Percentiles rank a stretch among this genome's conserved stretches.
Conservation (phyloP, 2,888 invertebrate genomes). For the Eupithecia abbreviata region DNA sequence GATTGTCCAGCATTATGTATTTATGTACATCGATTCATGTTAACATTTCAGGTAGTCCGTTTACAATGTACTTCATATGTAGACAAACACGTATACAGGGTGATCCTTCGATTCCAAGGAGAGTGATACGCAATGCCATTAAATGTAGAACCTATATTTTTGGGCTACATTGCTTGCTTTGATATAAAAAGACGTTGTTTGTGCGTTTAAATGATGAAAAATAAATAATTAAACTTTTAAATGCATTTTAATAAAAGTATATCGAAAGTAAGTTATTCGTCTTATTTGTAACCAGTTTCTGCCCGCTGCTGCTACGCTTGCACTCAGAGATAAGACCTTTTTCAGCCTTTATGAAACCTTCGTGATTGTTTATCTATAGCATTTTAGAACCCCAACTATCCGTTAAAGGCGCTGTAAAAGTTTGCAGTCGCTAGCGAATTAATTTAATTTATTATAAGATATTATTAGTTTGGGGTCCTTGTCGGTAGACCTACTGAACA, state of each 20-base stretch:
- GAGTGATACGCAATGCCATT: conserved; percentile 1
- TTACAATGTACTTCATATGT: not conserved
- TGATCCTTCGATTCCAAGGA: not conserved
- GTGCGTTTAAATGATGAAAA: not conserved
- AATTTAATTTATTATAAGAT: too few species aligned
- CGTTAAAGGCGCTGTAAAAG: too few species aligned
- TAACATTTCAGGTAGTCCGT: not conserved
- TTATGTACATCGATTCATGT: not conserved
- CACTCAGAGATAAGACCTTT: too few species aligned
- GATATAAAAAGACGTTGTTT: not conserved
- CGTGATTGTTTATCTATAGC: too few species aligned
- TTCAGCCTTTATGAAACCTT: too few species aligned
- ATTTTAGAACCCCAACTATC: too few species aligned
- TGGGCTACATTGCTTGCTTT: conserved; percentile 15
- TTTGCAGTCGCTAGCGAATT: too few species aligned
- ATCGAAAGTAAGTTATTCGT: not conserved
- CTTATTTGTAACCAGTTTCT: not conserved
- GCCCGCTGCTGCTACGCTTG: not conserved
- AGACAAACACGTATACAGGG: not conserved
- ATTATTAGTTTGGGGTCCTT: too few species aligned
- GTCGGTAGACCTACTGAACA: too few species aligned
- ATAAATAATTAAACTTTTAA: conserved; percentile 6
- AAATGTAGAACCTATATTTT: not conserved
- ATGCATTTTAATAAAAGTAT: conserved; percentile 6
- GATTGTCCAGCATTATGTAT: not conserved